Evolutionary conservation across 1,140 invertebrate species (phyloP).

Genomic region (Subanguina moxae): DNA sequence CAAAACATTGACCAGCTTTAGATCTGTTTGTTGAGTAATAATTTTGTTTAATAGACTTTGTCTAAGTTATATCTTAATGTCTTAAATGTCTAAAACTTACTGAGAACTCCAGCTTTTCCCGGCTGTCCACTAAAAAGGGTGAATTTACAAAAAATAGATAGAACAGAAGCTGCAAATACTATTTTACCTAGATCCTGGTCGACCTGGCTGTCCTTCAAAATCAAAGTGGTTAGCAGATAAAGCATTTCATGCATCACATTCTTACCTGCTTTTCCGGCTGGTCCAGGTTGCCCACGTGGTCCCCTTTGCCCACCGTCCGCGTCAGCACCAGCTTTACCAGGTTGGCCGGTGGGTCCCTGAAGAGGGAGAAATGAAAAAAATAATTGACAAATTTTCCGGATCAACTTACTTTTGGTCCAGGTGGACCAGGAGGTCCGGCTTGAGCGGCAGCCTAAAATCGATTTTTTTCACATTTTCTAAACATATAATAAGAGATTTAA

Average conservation of each 20-base stretch:
- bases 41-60: too few relatives aligned
- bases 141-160: too few relatives aligned
- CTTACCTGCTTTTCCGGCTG: slow-evolving; percentile 6
- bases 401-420: slow-evolving; percentile 13
- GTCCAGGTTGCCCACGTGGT: slow-evolving; percentile 13
- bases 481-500: background rate
- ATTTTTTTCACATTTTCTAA: background rate
- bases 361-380: background rate
- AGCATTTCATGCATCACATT: too few relatives aligned
- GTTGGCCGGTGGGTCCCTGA: background rate
- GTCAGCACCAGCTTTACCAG: background rate
- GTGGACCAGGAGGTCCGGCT: slow-evolving; percentile 16
- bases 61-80: too few relatives aligned
- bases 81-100: background rate
- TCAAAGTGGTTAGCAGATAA: too few relatives aligned
- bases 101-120: slow-evolving; percentile 7
- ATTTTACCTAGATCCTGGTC: too few relatives aligned
- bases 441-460: slow-evolving; percentile 8
- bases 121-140: background rate
- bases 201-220: too few relatives aligned
- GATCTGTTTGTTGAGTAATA: too few relatives aligned
- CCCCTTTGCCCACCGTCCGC: background rate
- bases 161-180: too few relatives aligned
- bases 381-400: background rate
- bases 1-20: too few relatives aligned